A percentile compares a stretch with the other conserved stretches of the same genome.
Evolutionary conservation across 2,113 vertebrate species (phyloP).

Genomic region (Protomyctophum bolini): DNA sequence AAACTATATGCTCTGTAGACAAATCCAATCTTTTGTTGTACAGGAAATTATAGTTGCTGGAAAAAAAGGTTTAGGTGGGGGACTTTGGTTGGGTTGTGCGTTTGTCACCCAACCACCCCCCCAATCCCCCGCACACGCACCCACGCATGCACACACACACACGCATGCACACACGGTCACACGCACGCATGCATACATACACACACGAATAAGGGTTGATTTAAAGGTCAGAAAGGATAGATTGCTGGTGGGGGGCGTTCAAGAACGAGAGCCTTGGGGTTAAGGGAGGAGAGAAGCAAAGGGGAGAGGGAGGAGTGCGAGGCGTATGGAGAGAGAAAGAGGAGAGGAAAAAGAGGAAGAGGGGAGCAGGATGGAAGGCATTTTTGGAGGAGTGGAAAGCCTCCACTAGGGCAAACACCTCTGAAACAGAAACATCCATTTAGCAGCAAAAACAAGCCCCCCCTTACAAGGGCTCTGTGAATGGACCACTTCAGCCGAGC

Average conservation of each 20-base stretch:
- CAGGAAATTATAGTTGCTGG: no score
- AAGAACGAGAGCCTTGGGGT: conserved; percentile 25
- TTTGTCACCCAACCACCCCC: neutral
- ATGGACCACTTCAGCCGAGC: conserved; percentile 69
- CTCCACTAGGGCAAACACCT: conserved; percentile 65
- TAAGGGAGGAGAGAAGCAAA: neutral
- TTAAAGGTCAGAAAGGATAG: conserved; percentile 44
- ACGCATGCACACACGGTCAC: neutral
- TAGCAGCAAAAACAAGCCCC: conserved; percentile 67
- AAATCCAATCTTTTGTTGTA: no score
- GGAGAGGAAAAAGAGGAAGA: neutral
- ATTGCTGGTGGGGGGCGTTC: conserved; percentile 11
- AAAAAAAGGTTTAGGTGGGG: no score
- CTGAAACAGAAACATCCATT: conserved; percentile 74
- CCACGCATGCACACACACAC: neutral
- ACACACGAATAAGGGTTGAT: conserved; percentile 17
- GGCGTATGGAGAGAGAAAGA: neutral
- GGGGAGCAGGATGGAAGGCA: neutral
- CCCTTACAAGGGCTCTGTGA: conserved; percentile 65
- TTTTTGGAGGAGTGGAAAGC: conserved; percentile 40
- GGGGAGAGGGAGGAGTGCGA: neutral
- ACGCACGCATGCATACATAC: neutral
- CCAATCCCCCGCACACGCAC: neutral
- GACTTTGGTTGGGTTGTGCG: no score
- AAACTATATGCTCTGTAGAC: no score